Evolutionary conservation across 2,888 invertebrate genomes (phyloP), one percentile per base, ranked within the genome.

Genomic region (Napeogenes inachia): DNA sequence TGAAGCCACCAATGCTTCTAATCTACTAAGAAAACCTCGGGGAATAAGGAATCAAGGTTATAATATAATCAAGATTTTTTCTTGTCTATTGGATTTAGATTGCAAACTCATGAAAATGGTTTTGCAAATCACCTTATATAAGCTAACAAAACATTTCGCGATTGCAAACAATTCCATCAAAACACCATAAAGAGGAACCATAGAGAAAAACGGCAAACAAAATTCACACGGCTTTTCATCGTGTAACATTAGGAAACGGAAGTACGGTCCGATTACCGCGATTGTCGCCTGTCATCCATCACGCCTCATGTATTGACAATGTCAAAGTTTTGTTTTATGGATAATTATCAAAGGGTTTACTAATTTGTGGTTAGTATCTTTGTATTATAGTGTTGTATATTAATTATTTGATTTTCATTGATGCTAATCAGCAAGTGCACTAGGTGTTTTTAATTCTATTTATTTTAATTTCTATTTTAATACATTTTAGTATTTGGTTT

Each of bases 241-340:
- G 64, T 61, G 68, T 68, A 68, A 67, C 69, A 71, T 70, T 73
- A 79, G 84, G 87, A 85, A 87, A 79, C 86, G 89, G 89, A 87
- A 87, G 73, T 70, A 78, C 84, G 88, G 76, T 83, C 76, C 81
- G 83, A 70, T 80, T 75, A 74, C 68, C 81, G 72, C 72, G 73
- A 80, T 84, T 82, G 85, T 84, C 78, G 67, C 71, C 67, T 69
- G 76, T 75, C 75, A 72, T 73, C 67, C 64, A 61, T 68, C 72
- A 76, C 75, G 70, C 70, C 72, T 75, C 74, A 71, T 70, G 70
- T 65, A 73, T 69, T 73, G 74, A 50, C 74, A 70, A 47, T 50
- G 50, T 50, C 50, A 50, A 47, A 47, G 13, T 30, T 10, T 50
- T 50, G 30, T 30, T 47, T 47, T 5, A 30, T 50, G 5, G 30